A percentile compares a stretch with the other conserved stretches of the same genome.
Evolutionary conservation across 2,113 vertebrate genomes (phyloP).

Genomic region (Rhinolophus ferrumequinum): DNA sequence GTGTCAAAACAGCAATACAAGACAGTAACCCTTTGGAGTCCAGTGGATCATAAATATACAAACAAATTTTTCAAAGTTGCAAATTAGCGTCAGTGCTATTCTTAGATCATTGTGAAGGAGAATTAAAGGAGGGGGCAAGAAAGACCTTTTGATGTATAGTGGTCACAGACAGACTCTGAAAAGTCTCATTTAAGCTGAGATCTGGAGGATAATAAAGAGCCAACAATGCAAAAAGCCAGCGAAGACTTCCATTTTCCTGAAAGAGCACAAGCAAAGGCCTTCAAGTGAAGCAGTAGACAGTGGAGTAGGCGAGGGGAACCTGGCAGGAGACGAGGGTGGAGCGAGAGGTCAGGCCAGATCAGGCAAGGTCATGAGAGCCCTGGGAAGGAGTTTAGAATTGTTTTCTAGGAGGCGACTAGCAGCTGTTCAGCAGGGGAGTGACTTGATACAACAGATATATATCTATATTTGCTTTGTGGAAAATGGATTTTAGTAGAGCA

Average conservation of each 20-base stretch:
- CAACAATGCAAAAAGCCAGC: background rate
- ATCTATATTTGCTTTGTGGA: background rate
- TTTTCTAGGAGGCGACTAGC: background rate
- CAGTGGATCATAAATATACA: background rate
- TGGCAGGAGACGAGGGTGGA: background rate
- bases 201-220: background rate
- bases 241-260: background rate
- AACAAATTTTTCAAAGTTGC: background rate
- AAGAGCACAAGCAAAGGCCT: background rate
- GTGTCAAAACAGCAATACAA: background rate
- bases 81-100: background rate
- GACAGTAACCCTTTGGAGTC: background rate
- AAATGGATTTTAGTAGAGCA: background rate
- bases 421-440: background rate
- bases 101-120: background rate
- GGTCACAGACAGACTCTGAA: background rate
- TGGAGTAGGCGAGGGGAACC: background rate
- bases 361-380: background rate
- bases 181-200: background rate
- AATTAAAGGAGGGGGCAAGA: background rate
- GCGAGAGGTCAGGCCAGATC: background rate
- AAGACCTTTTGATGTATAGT: background rate
- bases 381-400: background rate
- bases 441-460: background rate
- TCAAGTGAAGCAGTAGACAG: background rate